Evolutionary conservation across 2,888 invertebrate species (phyloP), one percentile per base, ranked within the genome.

Genomic region (Agrotis segetum): DNA sequence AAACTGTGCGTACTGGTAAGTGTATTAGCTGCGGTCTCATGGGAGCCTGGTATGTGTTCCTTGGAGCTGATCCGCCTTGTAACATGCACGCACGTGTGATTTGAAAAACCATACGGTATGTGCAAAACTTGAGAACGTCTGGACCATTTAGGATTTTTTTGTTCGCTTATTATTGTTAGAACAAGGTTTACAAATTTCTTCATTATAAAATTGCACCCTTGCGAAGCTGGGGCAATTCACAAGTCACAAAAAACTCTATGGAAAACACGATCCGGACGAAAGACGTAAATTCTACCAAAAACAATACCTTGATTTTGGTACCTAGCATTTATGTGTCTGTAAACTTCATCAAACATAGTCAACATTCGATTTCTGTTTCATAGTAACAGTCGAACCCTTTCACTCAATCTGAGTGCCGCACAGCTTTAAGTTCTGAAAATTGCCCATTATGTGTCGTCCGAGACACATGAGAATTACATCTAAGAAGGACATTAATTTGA

Each of bases 1-100:
- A 89, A 89, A 89, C 89, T 77, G 71, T 81, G 64, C 49, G 59
- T 83, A 82, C 83, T 82, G 80, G 83, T 84, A 85, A 85, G 80
- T 83, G 79, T 87, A 83, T 85, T 83, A 84, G 29, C 81, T 79
- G 60, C 71, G 74, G 82, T 84, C 88, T 85, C 86, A 79, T 85
- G 82, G 79, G 87, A 84, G 79, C 83, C 85, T 82, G 72, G 82
- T 81, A 70, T 44, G 61, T 77, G 59, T 50, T 67, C 50, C 66
- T 60, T n/a, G n/a, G 14, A 47, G 46, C 47, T 24, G 9, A 59
- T 44, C 24, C 24, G 29, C 5, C 17, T 44, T 46, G 55, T 13
- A 24, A 49, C 19, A 44, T 47, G 68, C 55, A 62, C 64, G 56
- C 53, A 60, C 29, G 68, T 53, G 52, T 61, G 40, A 29, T 29